These are phyloP conservation scores for Scolanthus callimorphus DNA, from an alignment of 92 coral and sea anemone genomes.

Conservation along the genomic window DNA sequence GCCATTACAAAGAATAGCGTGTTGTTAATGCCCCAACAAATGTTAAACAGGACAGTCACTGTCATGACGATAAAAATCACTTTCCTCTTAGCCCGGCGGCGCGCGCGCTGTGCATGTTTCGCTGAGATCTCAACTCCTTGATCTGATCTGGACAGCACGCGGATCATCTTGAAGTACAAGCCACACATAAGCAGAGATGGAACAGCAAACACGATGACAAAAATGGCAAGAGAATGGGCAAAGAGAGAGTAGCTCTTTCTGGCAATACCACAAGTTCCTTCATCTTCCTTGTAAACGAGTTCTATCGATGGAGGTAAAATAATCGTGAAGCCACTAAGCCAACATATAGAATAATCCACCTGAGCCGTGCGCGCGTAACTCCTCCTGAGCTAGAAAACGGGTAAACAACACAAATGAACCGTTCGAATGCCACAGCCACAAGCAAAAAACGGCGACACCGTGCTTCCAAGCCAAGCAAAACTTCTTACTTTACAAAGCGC, in stretches of 20 bases:
- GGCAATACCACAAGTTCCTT: background rate
- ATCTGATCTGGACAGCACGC: background rate
- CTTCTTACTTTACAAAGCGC: background rate
- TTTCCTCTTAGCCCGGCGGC: background rate
- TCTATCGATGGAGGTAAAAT: background rate
- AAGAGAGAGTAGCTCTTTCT: background rate
- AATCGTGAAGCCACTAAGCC: background rate
- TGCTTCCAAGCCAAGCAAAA: background rate
- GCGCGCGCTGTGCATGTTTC: background rate
- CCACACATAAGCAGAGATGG: background rate
- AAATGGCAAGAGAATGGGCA: background rate
- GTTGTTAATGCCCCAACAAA: background rate
- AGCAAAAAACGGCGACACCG: background rate
- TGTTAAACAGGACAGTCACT: background rate
- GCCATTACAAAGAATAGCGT: background rate
- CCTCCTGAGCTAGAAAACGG: background rate
- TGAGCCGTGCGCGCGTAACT: background rate
- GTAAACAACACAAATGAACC: background rate
- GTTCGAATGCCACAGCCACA: background rate
- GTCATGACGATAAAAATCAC: background rate
- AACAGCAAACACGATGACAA: background rate
- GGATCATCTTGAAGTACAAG: background rate
- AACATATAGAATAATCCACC: background rate
- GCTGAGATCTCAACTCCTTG: background rate
- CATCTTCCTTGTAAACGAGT: background rate